Evolutionary conservation across 1,140 invertebrate genomes (phyloP), one percentile per base, ranked within the genome.

Genomic region (Macrobrachium rosenbergii): DNA sequence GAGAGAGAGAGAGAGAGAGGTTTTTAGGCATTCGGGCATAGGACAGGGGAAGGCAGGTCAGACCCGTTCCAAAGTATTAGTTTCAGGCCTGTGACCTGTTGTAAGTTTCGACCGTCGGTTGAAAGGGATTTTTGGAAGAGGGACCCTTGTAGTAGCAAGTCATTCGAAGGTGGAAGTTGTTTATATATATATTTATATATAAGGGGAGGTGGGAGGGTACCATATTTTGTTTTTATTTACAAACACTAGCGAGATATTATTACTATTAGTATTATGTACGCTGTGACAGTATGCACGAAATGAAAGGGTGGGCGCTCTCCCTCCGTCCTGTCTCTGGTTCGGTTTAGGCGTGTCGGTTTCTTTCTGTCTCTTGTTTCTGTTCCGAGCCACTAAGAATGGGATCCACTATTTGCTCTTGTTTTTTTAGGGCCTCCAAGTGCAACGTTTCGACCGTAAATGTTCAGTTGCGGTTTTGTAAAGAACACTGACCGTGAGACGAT

Each of bases 211-310:
- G 12, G 37, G 73, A 52, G 28, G 73, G 73, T 12, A 75, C 52
- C 52, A 52, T 52, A 10, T 43, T 16, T 37, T 37, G 28, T 12
- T 17, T 23, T 43, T 75, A 75, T 45, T 16, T 75, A 75, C 37
- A 75, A 75, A 75, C 37, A 21, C 19, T 45, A 75, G 73, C 12
- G 37, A 45, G 43, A 45, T 52, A 75, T 75, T 75, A 75, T 45
- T 75, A 75, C 52, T 75, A 73, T 28, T 73, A 73, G 52, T 75
- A 75, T 45, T 75, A 75, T 75, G 73, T 45, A 75, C 73, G 73
- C 28, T 75, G 43, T 75, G 37, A 52, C 37, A 10, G 37, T 45
- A 75, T 75, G 73, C 37, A 75, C 73, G 16, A 75, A 21, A 72
- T 52, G 52, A 52, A 52, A 52, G 52, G 52, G 52, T 52, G 52